Conservation (phyloP, 2,797 vertebrate species). For the Poecilia velifera region DNA sequence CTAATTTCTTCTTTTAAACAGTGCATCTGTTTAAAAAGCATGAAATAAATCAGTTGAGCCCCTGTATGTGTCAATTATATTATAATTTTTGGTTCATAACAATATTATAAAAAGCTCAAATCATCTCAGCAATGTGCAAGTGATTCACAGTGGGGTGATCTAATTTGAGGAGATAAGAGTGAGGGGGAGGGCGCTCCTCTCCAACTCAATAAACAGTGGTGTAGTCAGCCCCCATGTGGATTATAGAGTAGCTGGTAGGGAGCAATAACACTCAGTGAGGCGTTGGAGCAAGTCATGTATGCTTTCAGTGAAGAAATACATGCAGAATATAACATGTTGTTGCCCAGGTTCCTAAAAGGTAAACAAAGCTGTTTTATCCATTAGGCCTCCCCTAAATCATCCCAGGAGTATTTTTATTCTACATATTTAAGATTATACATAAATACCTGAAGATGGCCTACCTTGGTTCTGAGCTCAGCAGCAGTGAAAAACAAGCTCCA, state of each 20-base stretch:
- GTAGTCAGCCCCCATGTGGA: constrained; percentile 59
- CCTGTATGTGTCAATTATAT: not conserved
- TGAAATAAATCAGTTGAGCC: constrained; percentile 10
- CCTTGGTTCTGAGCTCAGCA: constrained; percentile 55
- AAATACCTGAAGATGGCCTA: constrained; percentile 25
- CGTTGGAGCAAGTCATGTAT: constrained; percentile 14
- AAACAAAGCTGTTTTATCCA: not conserved
- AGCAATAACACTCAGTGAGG: constrained; percentile 37
- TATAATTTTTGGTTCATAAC: constrained; percentile 11
- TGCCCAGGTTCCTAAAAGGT: not conserved
- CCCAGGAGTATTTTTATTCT: not conserved
- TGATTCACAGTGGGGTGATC: constrained; percentile 64
- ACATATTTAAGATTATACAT: not conserved
- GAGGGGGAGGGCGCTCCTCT: constrained; percentile 60
- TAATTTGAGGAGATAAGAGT: constrained; percentile 50
- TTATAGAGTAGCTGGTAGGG: constrained; percentile 31
- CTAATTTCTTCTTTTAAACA: not conserved
- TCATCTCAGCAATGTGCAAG: constrained; percentile 30
- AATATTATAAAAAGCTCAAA: constrained; percentile 9
- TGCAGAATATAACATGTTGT: not conserved
- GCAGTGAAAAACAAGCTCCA: constrained; percentile 53
- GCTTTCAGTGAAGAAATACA: not conserved
- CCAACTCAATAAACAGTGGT: constrained; percentile 57
- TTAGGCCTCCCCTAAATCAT: constrained; percentile 18
- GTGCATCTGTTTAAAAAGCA: not conserved